Conservation (phyloP, 2,113 vertebrate genomes). For the Cinclus cinclus region DNA sequence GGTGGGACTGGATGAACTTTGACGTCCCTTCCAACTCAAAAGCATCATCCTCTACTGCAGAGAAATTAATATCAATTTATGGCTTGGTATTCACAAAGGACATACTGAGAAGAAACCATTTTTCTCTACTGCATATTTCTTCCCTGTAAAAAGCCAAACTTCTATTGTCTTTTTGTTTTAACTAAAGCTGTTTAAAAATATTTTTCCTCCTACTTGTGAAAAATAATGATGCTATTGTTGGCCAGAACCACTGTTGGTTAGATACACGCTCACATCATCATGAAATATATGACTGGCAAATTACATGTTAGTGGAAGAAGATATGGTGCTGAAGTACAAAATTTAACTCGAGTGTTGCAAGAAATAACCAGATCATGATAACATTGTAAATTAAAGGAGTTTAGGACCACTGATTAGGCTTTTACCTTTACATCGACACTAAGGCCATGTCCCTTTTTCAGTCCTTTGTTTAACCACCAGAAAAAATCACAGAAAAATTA, state of each 20-base stretch:
- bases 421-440: not conserved
- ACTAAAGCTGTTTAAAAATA: conserved; percentile 8
- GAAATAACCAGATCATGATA: not conserved
- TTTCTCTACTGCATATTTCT: not conserved
- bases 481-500: not conserved
- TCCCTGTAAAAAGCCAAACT: not conserved
- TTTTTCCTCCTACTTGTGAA: not conserved
- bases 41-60: not conserved
- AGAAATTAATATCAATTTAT: not conserved
- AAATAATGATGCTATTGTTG: conserved; percentile 22
- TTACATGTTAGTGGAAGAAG: conserved; percentile 1
- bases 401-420: not conserved
- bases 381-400: not conserved
- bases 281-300: conserved; percentile 16
- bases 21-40: not conserved
- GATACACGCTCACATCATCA: conserved; percentile 18
- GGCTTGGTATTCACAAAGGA: not conserved
- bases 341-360: conserved; percentile 3
- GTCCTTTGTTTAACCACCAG: not conserved
- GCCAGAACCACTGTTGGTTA: not conserved
- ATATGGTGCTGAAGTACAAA: not conserved
- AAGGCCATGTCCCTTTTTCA: not conserved
- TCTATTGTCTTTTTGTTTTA: not conserved
- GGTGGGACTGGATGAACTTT: not conserved
- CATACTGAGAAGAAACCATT: not conserved